Evolutionary conservation across 2,888 invertebrate species (phyloP).

Genomic region (Cephus runcator): DNA sequence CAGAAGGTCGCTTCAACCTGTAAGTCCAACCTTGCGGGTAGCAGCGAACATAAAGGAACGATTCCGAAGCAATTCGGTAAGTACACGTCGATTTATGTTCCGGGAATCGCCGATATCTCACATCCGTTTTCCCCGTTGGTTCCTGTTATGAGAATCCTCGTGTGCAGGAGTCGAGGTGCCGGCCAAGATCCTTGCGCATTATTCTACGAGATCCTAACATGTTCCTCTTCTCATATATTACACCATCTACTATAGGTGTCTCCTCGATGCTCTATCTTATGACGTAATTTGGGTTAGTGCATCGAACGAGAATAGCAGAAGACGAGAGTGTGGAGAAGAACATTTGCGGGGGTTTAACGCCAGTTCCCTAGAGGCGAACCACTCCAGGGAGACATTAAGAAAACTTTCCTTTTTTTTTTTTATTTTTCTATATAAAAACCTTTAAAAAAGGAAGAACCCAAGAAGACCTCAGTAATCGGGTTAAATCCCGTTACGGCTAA

Average conservation of each 20-base stretch:
- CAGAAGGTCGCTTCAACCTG: not conserved
- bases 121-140: constrained; percentile 36
- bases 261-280: constrained; percentile 45
- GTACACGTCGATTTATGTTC: constrained; percentile 62
- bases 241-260: constrained; percentile 40
- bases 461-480: not conserved
- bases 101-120: constrained; percentile 56
- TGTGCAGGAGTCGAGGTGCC: constrained; percentile 19
- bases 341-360: not conserved
- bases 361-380: not conserved
- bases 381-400: not conserved
- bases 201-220: constrained; percentile 41
- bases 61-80: constrained; percentile 63
- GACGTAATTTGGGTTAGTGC: constrained; percentile 43
- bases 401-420: not conserved
- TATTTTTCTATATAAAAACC: not conserved
- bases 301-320: constrained; percentile 26
- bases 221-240: constrained; percentile 41
- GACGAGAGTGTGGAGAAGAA: not conserved
- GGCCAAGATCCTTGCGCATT: constrained; percentile 41
- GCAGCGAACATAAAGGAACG: constrained; percentile 53
- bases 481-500: not conserved
- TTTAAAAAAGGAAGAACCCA: not conserved
- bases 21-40: constrained; percentile 25
- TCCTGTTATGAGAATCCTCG: not conserved